Evolutionary conservation across 2,797 vertebrate genomes (phyloP).

Genomic region (Propithecus perrieri): DNA sequence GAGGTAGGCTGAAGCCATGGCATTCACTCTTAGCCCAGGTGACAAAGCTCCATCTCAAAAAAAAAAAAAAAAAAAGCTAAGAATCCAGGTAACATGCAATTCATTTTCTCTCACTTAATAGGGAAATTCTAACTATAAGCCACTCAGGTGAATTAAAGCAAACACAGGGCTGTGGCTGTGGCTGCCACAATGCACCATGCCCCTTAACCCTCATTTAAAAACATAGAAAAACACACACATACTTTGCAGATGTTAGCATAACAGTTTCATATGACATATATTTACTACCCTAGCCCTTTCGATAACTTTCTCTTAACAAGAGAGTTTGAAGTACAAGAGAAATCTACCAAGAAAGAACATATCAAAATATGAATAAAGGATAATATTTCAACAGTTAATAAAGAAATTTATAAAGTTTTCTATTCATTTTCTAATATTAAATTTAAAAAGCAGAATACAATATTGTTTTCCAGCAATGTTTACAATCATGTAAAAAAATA

Average conservation of each 20-base stretch:
- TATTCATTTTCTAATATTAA: not conserved
- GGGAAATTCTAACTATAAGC: not conserved
- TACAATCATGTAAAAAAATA: conserved; percentile 7
- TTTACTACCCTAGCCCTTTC: not conserved
- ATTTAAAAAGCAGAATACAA: conserved; percentile 22
- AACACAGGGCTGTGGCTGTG: too few relatives aligned
- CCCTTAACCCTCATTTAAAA: too few relatives aligned
- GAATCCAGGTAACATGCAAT: not conserved
- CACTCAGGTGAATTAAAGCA: not conserved
- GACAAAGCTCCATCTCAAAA: not conserved
- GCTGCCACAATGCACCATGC: too few relatives aligned
- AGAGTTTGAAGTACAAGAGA: not conserved
- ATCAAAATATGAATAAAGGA: not conserved
- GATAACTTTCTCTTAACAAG: not conserved
- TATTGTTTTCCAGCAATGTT: conserved; percentile 15
- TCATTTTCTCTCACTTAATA: not conserved
- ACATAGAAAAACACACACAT: not conserved
- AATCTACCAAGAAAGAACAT: conserved; percentile 29
- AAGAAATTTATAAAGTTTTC: conserved; percentile 24
- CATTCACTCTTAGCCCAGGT: not conserved
- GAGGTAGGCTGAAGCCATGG: not conserved
- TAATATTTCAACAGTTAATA: conserved; percentile 18
- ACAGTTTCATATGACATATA: not conserved
- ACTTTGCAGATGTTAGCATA: not conserved
- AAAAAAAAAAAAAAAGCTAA: not conserved